Evolutionary conservation across 2,113 vertebrate species (phyloP), one percentile per base, ranked within the genome.

Genomic region (Isurus oxyrinchus): DNA sequence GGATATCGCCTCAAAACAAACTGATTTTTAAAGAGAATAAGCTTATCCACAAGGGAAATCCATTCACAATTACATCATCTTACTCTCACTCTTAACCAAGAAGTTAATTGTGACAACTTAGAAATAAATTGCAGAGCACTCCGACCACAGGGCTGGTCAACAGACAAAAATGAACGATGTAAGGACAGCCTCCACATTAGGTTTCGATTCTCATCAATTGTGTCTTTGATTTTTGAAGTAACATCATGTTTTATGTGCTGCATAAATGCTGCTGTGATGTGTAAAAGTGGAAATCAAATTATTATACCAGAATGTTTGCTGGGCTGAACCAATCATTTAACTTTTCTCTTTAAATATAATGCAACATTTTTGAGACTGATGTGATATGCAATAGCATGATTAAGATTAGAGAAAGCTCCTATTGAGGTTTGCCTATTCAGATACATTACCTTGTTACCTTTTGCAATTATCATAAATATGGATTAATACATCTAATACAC

Each of bases 401-500:
- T 76, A 53, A 76, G 66, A 55, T 69, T 95, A 95, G 66, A 16
- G 44, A 13, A 72, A 72, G 67, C 94, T 53, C 4, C 67, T 72
- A 95, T 55, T 95, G 55, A 5, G 3, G 40, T 4, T 72, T 95
- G 66, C 27, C 66, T 55, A 72, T 55, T 72, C 49, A 95, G 13
- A 55, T 95, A 95, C 35, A 27, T 72, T 72, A 72, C 67, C 40
- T 72, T 95, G 91, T 72, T 72, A 72, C 67, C 40, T 72, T 95
- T 95, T 94, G 93, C 49, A 27, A 72, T 72, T 95, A 5, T 95
- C 53, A 72, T 95, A 95, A 95, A 72, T 95, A 31, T 25, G 76
- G 66, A 55, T 95, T 95, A 72, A 95, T 6, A 27, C 49, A 72
- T 72, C 49, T 76, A 95, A 76, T 53, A 76, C 25, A 27, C 40